phyloP scores from a whole-genome alignment of 2,888 invertebrate genomes.

The Teleiodes luculella region DNA sequence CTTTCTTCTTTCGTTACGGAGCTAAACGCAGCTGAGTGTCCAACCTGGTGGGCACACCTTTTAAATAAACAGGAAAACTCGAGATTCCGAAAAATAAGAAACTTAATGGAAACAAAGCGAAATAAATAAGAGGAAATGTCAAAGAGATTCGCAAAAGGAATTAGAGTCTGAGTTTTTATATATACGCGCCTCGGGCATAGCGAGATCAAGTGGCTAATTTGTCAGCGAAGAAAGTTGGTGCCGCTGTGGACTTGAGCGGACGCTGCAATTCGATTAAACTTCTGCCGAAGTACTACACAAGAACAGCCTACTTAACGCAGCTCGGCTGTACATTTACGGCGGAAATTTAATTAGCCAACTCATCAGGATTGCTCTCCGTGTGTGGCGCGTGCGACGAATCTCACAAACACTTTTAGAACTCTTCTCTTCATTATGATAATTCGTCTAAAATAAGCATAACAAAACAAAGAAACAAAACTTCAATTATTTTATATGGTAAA shows the following conservation, averaged over 20 bases:
- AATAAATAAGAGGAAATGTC: conserved; percentile 43
- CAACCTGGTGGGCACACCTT: conserved; percentile 36
- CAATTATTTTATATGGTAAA: conserved; percentile 30
- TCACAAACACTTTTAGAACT: background rate
- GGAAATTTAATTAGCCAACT: conserved; percentile 71
- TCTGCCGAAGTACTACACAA: conserved; percentile 54
- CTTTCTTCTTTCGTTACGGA: conserved; percentile 65
- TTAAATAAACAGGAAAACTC: conserved; percentile 23
- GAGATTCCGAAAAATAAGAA: conserved; percentile 29
- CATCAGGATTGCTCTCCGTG: conserved; percentile 42
- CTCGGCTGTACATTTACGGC: conserved; percentile 57
- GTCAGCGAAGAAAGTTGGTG: conserved; percentile 62
- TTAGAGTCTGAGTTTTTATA: conserved; percentile 53
- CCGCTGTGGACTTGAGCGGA: conserved; percentile 49
- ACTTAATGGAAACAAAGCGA: conserved; percentile 37
- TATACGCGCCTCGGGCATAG: conserved; percentile 50
- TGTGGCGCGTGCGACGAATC: conserved; percentile 25
- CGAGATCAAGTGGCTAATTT: conserved; percentile 72
- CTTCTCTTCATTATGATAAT: background rate
- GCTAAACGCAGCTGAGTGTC: conserved; percentile 43
- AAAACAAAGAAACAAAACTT: background rate
- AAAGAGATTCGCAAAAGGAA: conserved; percentile 43
- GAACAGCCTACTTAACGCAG: conserved; percentile 65
- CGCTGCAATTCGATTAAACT: conserved; percentile 76
- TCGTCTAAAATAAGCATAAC: conserved; percentile 10